These are phyloP conservation scores for Nymphalis urticae DNA, from an alignment of 2,888 invertebrate species.

Conservation along the genomic window DNA sequence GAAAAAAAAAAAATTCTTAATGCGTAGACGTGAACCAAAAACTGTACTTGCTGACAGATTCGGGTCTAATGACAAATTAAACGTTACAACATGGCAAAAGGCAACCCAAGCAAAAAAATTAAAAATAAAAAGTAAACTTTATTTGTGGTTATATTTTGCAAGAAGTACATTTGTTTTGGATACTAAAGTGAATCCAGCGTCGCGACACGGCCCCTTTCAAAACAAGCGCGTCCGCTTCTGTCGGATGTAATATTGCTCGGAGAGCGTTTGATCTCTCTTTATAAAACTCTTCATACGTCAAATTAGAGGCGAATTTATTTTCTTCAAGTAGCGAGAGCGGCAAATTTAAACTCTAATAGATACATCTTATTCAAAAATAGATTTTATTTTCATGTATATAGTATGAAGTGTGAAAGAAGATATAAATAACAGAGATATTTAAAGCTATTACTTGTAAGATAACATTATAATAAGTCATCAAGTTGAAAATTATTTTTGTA, in stretches of 20 bases:
- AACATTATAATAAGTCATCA: too few species aligned
- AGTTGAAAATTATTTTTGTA: too few species aligned
- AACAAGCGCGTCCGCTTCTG: constrained; percentile 51
- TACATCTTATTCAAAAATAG: constrained; percentile 8
- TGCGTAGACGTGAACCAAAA: constrained; percentile 38
- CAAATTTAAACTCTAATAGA: constrained; percentile 18
- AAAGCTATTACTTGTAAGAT: too few species aligned
- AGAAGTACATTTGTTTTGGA: constrained; percentile 58
- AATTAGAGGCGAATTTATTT: constrained; percentile 41
- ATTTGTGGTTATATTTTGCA: constrained; percentile 65
- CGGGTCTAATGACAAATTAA: constrained; percentile 75
- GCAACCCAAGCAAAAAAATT: constrained; percentile 52
- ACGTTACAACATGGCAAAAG: constrained; percentile 67
- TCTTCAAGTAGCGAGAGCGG: constrained; percentile 28
- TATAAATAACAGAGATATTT: too few species aligned
- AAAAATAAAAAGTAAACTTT: constrained; percentile 57
- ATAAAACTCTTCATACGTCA: constrained; percentile 50
- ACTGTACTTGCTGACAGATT: constrained; percentile 64
- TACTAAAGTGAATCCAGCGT: constrained; percentile 43
- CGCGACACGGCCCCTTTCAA: constrained; percentile 46
- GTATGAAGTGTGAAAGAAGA: too few species aligned
- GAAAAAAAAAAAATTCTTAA: background rate
- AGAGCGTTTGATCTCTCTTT: constrained; percentile 69
- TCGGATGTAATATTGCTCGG: constrained; percentile 65
- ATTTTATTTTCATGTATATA: too few species aligned